Percentiles rank a stretch among this genome's conserved stretches.
phyloP scores from a whole-genome alignment of 2,888 invertebrate genomes.

The Periphyllus acericola region DNA sequence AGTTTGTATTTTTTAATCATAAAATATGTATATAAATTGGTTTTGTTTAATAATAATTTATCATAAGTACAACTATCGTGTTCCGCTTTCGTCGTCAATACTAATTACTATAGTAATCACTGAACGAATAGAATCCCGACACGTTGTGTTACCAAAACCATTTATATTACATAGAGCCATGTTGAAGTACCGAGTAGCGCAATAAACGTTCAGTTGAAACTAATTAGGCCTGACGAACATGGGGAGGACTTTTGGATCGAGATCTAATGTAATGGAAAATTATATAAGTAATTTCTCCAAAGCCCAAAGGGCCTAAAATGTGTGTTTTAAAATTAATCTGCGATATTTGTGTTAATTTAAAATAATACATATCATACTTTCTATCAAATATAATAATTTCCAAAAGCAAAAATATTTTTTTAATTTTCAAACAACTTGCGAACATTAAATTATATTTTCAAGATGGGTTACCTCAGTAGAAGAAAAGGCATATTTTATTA shows the following conservation, averaged over 20 bases:
- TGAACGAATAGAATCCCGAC: neutral
- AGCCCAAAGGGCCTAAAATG: neutral
- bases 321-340: neutral
- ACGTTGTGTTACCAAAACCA: neutral
- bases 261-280: slow-evolving; percentile 10
- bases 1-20: neutral
- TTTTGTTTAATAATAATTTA: neutral
- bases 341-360: neutral
- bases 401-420: too few species aligned
- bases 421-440: too few species aligned
- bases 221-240: neutral
- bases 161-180: neutral
- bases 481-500: neutral
- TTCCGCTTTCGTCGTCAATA: neutral
- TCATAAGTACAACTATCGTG: neutral
- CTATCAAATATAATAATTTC: too few species aligned
- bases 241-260: neutral
- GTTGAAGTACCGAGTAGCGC: neutral
- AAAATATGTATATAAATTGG: neutral
- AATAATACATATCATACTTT: too few species aligned
- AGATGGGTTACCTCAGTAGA: too few species aligned
- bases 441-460: too few species aligned
- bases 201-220: neutral
- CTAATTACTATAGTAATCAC: neutral
- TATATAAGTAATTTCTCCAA: neutral